phyloP scores from a whole-genome alignment of 92 coral and sea anemone species.

The Siderastrea siderea region DNA sequence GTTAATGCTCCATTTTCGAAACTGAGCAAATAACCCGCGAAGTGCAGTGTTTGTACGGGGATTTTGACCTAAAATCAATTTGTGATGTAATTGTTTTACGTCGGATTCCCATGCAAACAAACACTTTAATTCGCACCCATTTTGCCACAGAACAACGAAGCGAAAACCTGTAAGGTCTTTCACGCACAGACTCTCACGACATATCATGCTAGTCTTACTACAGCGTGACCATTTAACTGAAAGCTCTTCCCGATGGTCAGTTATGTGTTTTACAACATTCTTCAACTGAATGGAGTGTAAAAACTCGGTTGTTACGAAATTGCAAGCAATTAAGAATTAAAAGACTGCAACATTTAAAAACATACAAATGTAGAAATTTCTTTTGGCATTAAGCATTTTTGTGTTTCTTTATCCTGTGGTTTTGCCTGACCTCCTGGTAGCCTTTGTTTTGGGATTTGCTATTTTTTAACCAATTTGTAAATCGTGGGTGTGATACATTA shows the following conservation, averaged over 20 bases:
- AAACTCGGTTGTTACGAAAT: too few relatives aligned
- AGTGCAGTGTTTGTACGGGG: neutral
- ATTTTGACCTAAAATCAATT: neutral
- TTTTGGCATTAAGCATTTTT: neutral
- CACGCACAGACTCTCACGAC: too few relatives aligned
- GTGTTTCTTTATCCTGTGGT: slow-evolving; percentile 24
- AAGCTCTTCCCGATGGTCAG: too few relatives aligned
- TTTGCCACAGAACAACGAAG: too few relatives aligned
- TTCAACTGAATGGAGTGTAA: too few relatives aligned
- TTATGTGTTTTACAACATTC: too few relatives aligned
- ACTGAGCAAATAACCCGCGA: neutral
- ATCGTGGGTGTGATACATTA: slow-evolving; percentile 18
- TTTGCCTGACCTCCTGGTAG: slow-evolving; percentile 31
- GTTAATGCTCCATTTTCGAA: neutral
- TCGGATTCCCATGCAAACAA: neutral
- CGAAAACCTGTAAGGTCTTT: too few relatives aligned
- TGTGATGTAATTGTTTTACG: too few relatives aligned
- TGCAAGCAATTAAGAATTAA: neutral
- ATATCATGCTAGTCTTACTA: too few relatives aligned
- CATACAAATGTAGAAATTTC: neutral
- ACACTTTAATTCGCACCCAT: neutral
- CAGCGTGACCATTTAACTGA: too few relatives aligned
- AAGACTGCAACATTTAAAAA: neutral
- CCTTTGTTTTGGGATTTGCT: slow-evolving; percentile 34
- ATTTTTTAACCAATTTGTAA: slow-evolving; percentile 28